Evolutionary conservation across 2,888 invertebrate genomes (phyloP).

Genomic region (Lithosia quadra): DNA sequence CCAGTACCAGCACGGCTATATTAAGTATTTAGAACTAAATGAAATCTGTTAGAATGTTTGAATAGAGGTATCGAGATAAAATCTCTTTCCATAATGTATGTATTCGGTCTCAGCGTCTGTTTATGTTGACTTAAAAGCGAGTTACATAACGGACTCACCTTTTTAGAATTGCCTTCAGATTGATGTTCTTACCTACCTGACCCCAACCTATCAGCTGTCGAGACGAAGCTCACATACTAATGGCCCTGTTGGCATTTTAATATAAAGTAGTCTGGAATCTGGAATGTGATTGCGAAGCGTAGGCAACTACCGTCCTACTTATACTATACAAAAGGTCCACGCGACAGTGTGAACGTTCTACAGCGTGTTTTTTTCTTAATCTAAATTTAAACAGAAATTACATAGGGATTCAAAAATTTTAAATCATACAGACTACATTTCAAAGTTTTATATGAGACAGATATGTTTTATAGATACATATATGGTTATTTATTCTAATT

Average conservation of each 20-base stretch:
- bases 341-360: background rate
- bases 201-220: constrained; percentile 48
- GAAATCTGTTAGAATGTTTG: constrained; percentile 58
- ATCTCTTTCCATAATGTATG: constrained; percentile 73
- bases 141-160: constrained; percentile 67
- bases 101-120: constrained; percentile 64
- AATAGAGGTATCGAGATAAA: constrained; percentile 64
- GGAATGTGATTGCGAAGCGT: background rate
- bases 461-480: background rate
- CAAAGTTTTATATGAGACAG: background rate
- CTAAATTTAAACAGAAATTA: background rate
- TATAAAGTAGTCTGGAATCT: constrained; percentile 25
- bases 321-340: background rate
- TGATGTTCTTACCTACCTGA: constrained; percentile 49
- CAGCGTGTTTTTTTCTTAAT: background rate
- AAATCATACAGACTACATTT: background rate
- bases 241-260: constrained; percentile 29
- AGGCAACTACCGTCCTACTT: no score
- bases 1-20: background rate
- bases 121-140: constrained; percentile 58
- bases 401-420: background rate
- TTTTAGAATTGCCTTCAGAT: constrained; percentile 59
- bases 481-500: background rate
- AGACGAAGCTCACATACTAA: constrained; percentile 47
- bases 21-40: constrained; percentile 60